Evolutionary conservation across 2,797 vertebrate species (phyloP), one percentile per base, ranked within the genome.

Genomic region (Enteromius treurensis): DNA sequence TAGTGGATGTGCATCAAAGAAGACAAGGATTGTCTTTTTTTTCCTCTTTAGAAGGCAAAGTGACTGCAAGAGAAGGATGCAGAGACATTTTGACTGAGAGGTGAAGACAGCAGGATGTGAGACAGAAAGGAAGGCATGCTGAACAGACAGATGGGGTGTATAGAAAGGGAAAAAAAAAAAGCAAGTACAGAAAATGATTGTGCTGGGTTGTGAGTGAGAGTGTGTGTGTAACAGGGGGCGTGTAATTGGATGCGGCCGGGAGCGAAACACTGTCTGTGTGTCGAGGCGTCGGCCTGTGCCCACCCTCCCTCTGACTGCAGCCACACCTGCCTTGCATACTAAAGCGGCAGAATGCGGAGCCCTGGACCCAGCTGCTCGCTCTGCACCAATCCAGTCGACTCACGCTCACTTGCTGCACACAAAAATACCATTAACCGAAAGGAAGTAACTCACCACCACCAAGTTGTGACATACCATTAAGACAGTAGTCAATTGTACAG

Each of bases 251-350:
- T 47, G 75, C 53, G 45, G 78, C 29, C 74, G 0, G 29, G 49
- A 45, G 70, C 34, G 51, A 70, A 84, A 86, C 75, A 81, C 69
- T 62, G 80, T 67, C 73, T 34, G 62, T 81, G 58, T 73, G 82
- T 77, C 9, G 64, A 79, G 71, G 87, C 55, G 80, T 80, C 10
- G 79, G 81, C 79, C 83, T 85, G 81, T 58, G 26, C 87, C 84
- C 89, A 91, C 92, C 95, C 91, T 88, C 77, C 74, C 68, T 86
- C 82, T 78, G 82, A 87, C 96, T 94, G 95, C 95, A 96, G 95
- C 92, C 91, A 91, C 96, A 97, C 96, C 95, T 96, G 96, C 95
- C 94, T 94, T 87, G 95, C 96, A 97, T 95, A 96, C 93, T 95
- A 96, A 97, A 94, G 85, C 88, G 89, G 89, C 55, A 86, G 90